phyloP scores from a whole-genome alignment of 2,113 vertebrate species.

The Tachuris rubrigastra region DNA sequence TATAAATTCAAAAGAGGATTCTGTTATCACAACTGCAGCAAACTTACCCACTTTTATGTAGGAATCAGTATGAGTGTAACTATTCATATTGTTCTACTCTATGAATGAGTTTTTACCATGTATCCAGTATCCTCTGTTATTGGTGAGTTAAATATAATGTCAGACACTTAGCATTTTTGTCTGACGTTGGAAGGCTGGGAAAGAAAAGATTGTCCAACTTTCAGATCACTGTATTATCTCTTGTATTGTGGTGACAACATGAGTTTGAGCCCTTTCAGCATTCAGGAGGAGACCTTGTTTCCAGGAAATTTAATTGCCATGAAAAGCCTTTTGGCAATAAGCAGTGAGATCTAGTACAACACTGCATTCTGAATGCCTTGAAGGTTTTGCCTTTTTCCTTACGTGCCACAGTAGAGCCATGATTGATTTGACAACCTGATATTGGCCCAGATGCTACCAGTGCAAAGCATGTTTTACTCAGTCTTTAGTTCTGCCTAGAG shows the following conservation, averaged over 20 bases:
- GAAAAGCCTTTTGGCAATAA: not conserved
- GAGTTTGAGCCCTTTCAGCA: not conserved
- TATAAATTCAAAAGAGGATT: not conserved
- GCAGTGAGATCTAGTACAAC: not conserved
- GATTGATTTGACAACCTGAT: not conserved
- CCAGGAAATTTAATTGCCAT: not conserved
- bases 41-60: not conserved
- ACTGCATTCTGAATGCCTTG: not conserved
- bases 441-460: not conserved
- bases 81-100: not conserved
- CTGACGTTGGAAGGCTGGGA: not conserved
- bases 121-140: not conserved
- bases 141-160: not conserved
- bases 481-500: not conserved
- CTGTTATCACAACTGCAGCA: not conserved
- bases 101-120: not conserved
- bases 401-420: not conserved
- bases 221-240: not conserved
- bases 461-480: not conserved
- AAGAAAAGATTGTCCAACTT: not conserved
- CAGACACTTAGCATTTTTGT: not conserved
- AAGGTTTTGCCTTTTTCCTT: not conserved
- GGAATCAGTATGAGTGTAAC: not conserved
- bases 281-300: not conserved
- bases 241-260: not conserved